Percentiles rank a stretch among this genome's conserved stretches.
phyloP scores from a whole-genome alignment of 2,113 vertebrate genomes.

The Todiramphus saurophagus region DNA sequence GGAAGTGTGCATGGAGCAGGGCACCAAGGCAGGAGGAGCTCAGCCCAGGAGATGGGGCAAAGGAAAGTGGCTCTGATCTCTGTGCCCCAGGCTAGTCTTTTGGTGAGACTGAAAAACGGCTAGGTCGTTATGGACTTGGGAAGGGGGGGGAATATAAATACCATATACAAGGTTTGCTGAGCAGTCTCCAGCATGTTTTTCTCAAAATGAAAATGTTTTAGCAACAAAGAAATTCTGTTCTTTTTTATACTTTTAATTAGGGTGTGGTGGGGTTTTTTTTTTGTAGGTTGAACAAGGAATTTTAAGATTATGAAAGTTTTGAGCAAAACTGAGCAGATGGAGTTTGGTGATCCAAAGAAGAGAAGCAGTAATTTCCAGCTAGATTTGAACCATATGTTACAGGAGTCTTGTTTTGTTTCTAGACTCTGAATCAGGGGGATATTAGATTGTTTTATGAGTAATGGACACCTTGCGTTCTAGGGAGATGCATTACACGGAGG shows the following conservation, averaged over 20 bases:
- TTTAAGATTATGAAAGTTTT: background rate
- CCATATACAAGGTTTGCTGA: background rate
- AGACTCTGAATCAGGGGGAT: background rate
- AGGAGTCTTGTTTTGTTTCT: background rate
- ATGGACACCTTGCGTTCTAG: constrained; percentile 59
- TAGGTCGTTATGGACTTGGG: background rate
- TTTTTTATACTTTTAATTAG: background rate
- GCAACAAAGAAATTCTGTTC: background rate
- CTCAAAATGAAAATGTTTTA: background rate
- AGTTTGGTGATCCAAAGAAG: background rate
- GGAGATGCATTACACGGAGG: constrained; percentile 83
- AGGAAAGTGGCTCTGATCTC: background rate
- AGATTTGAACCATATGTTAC: background rate
- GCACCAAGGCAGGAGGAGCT: background rate
- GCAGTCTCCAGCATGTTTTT: background rate
- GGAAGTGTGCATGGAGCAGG: background rate
- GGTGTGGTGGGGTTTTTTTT: background rate
- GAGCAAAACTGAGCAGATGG: background rate
- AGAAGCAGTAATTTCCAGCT: background rate
- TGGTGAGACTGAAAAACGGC: background rate
- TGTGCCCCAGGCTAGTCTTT: background rate
- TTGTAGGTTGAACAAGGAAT: background rate
- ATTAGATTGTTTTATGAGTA: background rate
- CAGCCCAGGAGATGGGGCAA: background rate
- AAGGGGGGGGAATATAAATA: background rate